These are phyloP conservation scores for Crocallis elinguaria DNA, from an alignment of 2,888 invertebrate species.

Conservation along the genomic window DNA sequence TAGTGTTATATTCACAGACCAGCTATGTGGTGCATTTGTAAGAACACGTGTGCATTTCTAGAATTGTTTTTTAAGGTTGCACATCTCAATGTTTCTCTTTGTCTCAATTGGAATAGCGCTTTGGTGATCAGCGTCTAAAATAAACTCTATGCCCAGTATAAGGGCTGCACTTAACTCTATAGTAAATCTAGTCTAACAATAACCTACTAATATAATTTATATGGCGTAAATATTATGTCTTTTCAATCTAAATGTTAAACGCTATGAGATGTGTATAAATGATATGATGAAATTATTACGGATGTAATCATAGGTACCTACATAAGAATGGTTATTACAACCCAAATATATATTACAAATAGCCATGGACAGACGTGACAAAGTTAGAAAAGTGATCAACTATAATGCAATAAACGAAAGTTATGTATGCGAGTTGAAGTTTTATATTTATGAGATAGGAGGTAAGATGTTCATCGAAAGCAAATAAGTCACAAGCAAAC, in stretches of 20 bases:
- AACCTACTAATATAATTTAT: constrained; percentile 61
- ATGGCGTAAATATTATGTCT: constrained; percentile 67
- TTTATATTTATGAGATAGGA: not conserved
- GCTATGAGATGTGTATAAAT: constrained; percentile 80
- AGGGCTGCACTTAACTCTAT: constrained; percentile 63
- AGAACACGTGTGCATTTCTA: not conserved
- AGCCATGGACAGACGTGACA: constrained; percentile 45
- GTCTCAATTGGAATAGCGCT: constrained; percentile 1
- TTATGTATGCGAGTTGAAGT: not conserved
- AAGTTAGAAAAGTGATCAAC: constrained; percentile 6
- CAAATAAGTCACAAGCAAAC: not conserved
- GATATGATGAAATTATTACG: constrained; percentile 75
- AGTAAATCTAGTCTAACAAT: constrained; percentile 59
- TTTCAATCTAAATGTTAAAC: constrained; percentile 69
- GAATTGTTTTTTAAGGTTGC: not conserved
- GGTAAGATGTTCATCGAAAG: not conserved
- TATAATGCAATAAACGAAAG: not conserved
- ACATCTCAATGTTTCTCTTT: constrained; percentile 4
- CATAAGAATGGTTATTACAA: constrained; percentile 33
- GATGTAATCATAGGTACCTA: constrained; percentile 23
- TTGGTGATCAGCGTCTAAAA: constrained; percentile 33
- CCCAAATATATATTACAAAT: constrained; percentile 44
- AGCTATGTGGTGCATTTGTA: not conserved
- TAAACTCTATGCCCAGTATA: constrained; percentile 56
- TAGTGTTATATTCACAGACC: not conserved